Conservation (phyloP, 2,797 vertebrate species). For the Gouania willdenowi region DNA sequence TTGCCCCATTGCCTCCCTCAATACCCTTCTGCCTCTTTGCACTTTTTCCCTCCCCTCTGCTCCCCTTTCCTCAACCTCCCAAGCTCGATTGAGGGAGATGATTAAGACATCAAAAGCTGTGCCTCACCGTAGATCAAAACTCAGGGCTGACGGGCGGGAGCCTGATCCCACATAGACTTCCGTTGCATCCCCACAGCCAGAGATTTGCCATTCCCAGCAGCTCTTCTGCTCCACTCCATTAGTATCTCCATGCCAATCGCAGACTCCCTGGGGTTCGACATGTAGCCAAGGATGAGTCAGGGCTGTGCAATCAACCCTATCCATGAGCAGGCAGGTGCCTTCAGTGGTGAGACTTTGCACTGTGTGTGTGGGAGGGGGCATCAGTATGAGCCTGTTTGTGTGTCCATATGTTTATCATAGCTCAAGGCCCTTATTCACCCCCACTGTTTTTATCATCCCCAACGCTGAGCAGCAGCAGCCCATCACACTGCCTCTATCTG, state of each 20-base stretch:
- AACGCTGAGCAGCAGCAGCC: constrained; percentile 68
- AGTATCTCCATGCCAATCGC: constrained; percentile 72
- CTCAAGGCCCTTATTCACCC: constrained; percentile 67
- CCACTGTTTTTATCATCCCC: constrained; percentile 71
- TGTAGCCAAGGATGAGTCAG: constrained; percentile 78
- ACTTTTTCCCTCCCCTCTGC: constrained; percentile 17
- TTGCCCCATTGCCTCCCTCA: constrained; percentile 43
- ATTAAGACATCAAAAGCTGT: constrained; percentile 77
- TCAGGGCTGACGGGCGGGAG: constrained; percentile 66
- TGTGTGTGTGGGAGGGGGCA: constrained; percentile 25
- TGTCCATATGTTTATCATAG: constrained; percentile 67
- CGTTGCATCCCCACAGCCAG: constrained; percentile 69
- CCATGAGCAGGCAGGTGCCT: constrained; percentile 68
- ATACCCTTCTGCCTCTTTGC: constrained; percentile 23
- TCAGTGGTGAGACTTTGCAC: constrained; percentile 47
- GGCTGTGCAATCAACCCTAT: constrained; percentile 69
- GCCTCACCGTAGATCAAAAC: constrained; percentile 72
- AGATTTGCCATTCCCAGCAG: constrained; percentile 77
- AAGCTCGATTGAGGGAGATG: constrained; percentile 68
- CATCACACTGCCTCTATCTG: constrained; percentile 56
- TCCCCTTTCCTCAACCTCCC: constrained; percentile 55
- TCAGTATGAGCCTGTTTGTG: constrained; percentile 36
- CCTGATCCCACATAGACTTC: constrained; percentile 70
- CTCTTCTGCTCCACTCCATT: constrained; percentile 70
- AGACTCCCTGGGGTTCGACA: constrained; percentile 72